Evolutionary conservation across 2,113 vertebrate species (phyloP), one percentile per base, ranked within the genome.

Genomic region (Thunnus maccoyii): DNA sequence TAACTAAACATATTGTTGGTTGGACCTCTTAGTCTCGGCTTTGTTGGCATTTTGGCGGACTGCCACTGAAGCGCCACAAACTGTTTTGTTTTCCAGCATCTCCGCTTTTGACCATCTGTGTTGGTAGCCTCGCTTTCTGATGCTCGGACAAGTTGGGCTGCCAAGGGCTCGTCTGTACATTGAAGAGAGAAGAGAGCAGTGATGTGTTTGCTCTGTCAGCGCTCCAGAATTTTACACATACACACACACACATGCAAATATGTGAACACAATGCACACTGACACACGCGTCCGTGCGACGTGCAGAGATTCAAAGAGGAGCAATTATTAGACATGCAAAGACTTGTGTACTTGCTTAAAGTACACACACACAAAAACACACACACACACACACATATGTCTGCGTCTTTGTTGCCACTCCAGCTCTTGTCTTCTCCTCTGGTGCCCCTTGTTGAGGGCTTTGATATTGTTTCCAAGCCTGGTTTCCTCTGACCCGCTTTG

Each of bases 401-500:
- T 78, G 63, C 41, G 12, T 91, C 87, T 90, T 89, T 89, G 80
- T 90, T 88, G 81, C 80, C 78, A 81, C 88, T 92, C 91, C 79
- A 92, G 87, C 81, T 82, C 78, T 88, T 89, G 85, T 88, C 78
- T 92, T 90, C 89, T 91, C 82, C 75, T 88, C 80, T 87, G 77
- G 67, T 90, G 84, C 88, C 83, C 88, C 87, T 88, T 78, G 80
- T 88, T 78, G 80, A 78, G 68, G 57, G 76, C 89, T 93, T 92
- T 92, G 91, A 91, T 90, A 85, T 86, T 76, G 66, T 88, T 90
- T 91, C 89, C 81, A 89, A 91, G 91, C 75, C 87, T 87, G 83
- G 83, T 90, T 93, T 86, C 84, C 84, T 89, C 83, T 91, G 88
- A 91, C 89, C 85, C 1, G 84, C 91, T 93, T 92, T 94, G 91